Evolutionary conservation across 2,113 vertebrate species (phyloP).

Genomic region (Mobula birostris): DNA sequence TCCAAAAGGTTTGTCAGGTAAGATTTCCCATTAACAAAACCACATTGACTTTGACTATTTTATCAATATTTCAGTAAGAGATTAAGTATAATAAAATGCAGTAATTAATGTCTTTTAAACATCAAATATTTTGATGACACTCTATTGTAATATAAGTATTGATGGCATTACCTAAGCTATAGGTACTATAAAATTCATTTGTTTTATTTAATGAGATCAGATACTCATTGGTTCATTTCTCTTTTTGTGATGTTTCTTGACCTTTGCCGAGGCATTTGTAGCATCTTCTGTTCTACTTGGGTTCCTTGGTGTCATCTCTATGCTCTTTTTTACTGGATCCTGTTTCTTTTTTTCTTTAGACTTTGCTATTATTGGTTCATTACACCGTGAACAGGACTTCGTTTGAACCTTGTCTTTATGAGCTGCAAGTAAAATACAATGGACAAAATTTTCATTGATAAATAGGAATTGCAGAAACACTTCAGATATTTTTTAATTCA

Average conservation of each 20-base stretch:
- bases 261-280: neutral
- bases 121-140: neutral
- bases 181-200: neutral
- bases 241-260: neutral
- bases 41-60: no score
- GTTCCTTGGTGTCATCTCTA: neutral
- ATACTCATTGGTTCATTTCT: neutral
- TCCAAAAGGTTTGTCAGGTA: no score
- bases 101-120: neutral
- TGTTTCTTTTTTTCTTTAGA: neutral
- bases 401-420: neutral
- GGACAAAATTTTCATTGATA: neutral
- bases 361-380: neutral
- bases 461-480: neutral
- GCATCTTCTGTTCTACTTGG: neutral
- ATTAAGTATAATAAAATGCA: neutral
- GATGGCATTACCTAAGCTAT: neutral
- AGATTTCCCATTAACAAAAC: no score
- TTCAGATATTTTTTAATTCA: neutral
- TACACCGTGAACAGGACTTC: neutral
- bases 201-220: neutral
- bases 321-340: neutral
- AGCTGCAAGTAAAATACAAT: neutral
- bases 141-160: neutral
- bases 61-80: neutral